phyloP scores from a whole-genome alignment of 2,888 invertebrate species.

The Andrena dorsata region DNA sequence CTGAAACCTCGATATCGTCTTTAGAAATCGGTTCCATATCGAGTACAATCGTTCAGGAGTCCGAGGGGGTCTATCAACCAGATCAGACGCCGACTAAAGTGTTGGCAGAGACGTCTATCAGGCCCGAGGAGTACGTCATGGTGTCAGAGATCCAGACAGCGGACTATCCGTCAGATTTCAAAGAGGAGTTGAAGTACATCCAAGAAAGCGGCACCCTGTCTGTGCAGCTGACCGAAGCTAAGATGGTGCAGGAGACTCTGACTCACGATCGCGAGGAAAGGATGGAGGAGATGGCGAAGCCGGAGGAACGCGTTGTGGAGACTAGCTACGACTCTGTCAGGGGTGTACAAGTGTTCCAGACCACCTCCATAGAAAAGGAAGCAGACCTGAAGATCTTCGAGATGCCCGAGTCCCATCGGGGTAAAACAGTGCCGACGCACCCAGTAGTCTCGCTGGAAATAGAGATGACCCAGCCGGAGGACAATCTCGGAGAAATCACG shows the following conservation, averaged over 20 bases:
- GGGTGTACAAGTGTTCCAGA: slow-evolving; percentile 88
- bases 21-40: slow-evolving; percentile 87
- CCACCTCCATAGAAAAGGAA: slow-evolving; percentile 89
- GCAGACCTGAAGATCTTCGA: slow-evolving; percentile 86
- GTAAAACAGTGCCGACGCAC: slow-evolving; percentile 85
- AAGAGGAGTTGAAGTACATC: slow-evolving; percentile 86
- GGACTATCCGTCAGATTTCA: slow-evolving; percentile 86
- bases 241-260: slow-evolving; percentile 87
- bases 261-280: slow-evolving; percentile 89
- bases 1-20: slow-evolving; percentile 85
- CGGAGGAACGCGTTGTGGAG: slow-evolving; percentile 84
- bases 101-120: slow-evolving; percentile 87
- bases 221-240: slow-evolving; percentile 88
- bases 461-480: slow-evolving; percentile 84
- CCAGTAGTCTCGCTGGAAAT: slow-evolving; percentile 86
- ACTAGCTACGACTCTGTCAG: slow-evolving; percentile 87
- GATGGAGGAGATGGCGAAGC: slow-evolving; percentile 81
- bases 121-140: slow-evolving; percentile 87
- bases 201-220: slow-evolving; percentile 86
- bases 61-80: slow-evolving; percentile 87
- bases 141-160: slow-evolving; percentile 87
- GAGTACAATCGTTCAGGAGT: slow-evolving; percentile 89
- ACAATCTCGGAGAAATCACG: slow-evolving; percentile 84
- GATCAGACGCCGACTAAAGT: slow-evolving; percentile 86
- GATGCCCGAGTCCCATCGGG: slow-evolving; percentile 86